Base-by-base conservation (phyloP, 2,113 vertebrate species). In the Ophthalmolycus amberensis region DNA sequence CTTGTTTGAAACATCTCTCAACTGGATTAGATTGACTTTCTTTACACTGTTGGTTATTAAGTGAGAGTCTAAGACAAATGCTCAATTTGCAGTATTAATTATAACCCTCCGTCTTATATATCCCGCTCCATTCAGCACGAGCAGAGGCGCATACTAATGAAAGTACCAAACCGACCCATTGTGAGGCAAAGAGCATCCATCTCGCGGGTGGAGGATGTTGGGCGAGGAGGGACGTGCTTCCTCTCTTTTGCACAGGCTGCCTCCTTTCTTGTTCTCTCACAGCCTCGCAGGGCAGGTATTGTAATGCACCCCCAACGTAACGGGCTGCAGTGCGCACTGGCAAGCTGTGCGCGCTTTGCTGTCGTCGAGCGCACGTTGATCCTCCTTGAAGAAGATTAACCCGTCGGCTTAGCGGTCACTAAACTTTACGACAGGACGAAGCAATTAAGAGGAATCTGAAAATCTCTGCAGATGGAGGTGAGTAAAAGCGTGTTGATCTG, bases 401-500 rank as follows among this genome's bases (percentile, higher is more conserved):
- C 7, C 3, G 4, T 60, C 25, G 11, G 27, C 15, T 27, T 32
- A 32, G 32, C 32, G 4, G 8, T 46, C 11, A 4, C 3, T 8
- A 14, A 73, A 80, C 32, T 76, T 79, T 8, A 5, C 6, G 5
- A 22, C 50, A 62, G 3, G 64, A n/a, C 12, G 59, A 67, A 50
- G 67, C 34, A 9, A 34, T 75, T n/a, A 66, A 66, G 42, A 20
- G 20, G 64, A 75, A 25, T 59, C 50, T 74, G 22, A 77, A 37
- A 9, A 52, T 25, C 48, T 65, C 42, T 62, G 46, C 73, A 32
- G 67, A 46, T 15, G 52, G 59, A 92, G 90, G 92, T 93, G 82
- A 88, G 90, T 88, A 16, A n/a, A 27, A 8, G 25, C 40, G n/a
- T 5, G 34, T 9, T 25, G 16, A 52, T 77, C 0, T 63, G 60